phyloP scores from a whole-genome alignment of 2,113 vertebrate species.

The Oreochromis niloticus region DNA sequence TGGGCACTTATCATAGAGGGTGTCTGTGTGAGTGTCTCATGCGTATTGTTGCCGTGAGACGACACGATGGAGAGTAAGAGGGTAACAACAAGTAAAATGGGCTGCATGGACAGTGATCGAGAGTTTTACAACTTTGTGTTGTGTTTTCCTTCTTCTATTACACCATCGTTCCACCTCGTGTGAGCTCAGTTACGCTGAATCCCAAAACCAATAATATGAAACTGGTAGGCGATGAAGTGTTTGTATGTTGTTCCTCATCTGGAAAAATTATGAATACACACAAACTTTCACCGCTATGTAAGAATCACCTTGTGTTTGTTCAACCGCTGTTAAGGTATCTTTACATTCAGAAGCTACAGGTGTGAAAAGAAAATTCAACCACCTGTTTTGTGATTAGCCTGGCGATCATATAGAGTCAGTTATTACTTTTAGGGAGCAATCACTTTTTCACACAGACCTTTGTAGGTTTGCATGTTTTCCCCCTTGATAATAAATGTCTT shows the following conservation, averaged over 20 bases:
- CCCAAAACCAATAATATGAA: neutral
- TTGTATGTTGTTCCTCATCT: neutral
- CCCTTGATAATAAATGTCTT: neutral
- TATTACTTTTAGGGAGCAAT: neutral
- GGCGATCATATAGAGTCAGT: neutral
- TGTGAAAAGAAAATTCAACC: fast-evolving
- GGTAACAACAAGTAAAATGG: neutral
- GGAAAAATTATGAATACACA: neutral
- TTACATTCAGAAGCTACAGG: neutral
- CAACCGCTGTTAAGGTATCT: neutral
- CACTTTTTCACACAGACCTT: neutral
- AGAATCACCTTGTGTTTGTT: neutral
- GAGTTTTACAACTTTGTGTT: neutral
- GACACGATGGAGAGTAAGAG: neutral
- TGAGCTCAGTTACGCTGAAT: neutral
- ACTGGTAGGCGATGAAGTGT: neutral
- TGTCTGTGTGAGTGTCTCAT: neutral
- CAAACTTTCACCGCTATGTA: neutral
- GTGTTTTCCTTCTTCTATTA: fast-evolving
- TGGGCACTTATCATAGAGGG: neutral
- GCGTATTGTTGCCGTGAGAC: neutral
- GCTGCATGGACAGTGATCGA: neutral
- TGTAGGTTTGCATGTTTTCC: fast-evolving
- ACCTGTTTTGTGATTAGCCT: neutral
- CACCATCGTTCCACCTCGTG: fast-evolving